These are phyloP conservation scores for Solenodon paradoxus DNA, from an alignment of 2,113 vertebrate genomes.

Conservation along the genomic window DNA sequence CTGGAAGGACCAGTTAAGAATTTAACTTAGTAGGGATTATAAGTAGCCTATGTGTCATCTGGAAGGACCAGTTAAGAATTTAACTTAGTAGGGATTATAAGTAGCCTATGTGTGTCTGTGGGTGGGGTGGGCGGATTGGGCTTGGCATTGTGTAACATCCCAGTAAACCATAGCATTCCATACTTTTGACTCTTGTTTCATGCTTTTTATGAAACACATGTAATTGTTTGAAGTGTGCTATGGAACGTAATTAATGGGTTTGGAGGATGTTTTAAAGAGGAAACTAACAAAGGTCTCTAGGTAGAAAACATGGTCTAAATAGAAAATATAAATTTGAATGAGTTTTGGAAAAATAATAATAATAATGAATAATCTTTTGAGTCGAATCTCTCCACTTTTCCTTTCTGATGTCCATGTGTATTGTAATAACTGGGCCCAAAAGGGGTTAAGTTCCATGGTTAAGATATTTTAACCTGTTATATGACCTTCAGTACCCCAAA, in stretches of 20 bases:
- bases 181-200: neutral
- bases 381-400: neutral
- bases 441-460: conserved; percentile 68
- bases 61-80: neutral
- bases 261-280: neutral
- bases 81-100: neutral
- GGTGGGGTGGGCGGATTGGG: neutral
- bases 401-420: neutral
- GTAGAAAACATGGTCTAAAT: neutral
- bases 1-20: neutral
- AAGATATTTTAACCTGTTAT: conserved; percentile 77
- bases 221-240: neutral
- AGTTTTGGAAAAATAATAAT: neutral
- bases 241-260: neutral
- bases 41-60: neutral
- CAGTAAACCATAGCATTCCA: neutral
- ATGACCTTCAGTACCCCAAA: conserved; percentile 71
- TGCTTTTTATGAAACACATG: neutral
- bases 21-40: neutral
- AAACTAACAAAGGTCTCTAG: neutral
- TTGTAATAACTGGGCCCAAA: neutral
- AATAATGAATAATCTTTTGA: conserved; percentile 3
- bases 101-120: too few species aligned
- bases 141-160: neutral
- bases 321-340: neutral